phyloP scores from a whole-genome alignment of 2,888 invertebrate species.

The Lottia scabra region DNA sequence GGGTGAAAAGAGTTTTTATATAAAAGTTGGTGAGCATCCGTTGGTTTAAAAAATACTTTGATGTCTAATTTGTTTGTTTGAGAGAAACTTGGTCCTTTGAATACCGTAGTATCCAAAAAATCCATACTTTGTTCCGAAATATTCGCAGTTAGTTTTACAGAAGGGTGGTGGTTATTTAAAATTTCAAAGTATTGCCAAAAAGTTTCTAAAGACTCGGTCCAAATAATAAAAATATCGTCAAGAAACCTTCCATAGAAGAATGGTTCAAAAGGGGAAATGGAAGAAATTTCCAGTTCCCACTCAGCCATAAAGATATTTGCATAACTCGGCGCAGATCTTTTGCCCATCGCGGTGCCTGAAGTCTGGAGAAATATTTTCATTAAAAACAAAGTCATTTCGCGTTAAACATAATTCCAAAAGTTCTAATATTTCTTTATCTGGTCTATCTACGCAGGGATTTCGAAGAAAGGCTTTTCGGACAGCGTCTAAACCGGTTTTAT shows the following conservation, averaged over 20 bases:
- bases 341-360: background rate
- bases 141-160: background rate
- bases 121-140: background rate
- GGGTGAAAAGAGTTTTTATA: background rate
- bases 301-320: background rate
- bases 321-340: background rate
- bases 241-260: background rate
- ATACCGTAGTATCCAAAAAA: background rate
- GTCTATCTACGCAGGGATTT: background rate
- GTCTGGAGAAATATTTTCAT: background rate
- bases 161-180: background rate
- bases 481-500: background rate
- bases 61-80: background rate
- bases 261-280: background rate
- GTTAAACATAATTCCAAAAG: background rate
- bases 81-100: background rate
- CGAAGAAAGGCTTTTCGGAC: constrained; percentile 1
- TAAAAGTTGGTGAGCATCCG: background rate
- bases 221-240: constrained; percentile 1
- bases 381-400: background rate
- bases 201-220: background rate
- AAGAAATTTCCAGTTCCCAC: background rate
- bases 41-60: background rate
- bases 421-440: background rate
- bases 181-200: constrained; percentile 3